Evolutionary conservation across 2,888 invertebrate species (phyloP), one percentile per base, ranked within the genome.

Genomic region (Eugnorisma glareosa): DNA sequence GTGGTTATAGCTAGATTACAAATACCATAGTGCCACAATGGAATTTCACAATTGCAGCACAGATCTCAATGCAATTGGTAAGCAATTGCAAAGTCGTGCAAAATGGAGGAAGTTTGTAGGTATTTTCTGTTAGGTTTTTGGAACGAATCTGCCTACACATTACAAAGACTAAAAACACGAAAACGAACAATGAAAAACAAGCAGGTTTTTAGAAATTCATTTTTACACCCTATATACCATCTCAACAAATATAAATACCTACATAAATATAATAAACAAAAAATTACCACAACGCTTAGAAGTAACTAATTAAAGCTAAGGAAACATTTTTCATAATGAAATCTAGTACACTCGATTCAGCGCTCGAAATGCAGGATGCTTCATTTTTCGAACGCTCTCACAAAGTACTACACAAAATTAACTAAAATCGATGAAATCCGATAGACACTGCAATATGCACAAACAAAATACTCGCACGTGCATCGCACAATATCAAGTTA

Each of bases 21-120:
- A 84, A 84, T 84, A 84, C 83, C 86, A 75, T 78, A 86, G 82
- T 73, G 86, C 79, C 74, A 82, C 86, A 78, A 82, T 84, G 75
- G 86, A 84, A 86, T 86, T 83, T 84, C 86, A 70, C 83, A 83
- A 78, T 86, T 69, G 72, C 69, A 78, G 79, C 57, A 72, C 43
- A 72, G 72, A 86, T 85, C 77, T 85, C 63, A 51, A 76, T 82
- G 83, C 83, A 75, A 85, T 85, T 77, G 71, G 72, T 77, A 74
- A 37, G 77, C 64, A 71, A 85, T 73, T 37, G 68, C 67, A 77
- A 78, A 78, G 57, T 37, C 61, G 82, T 63, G 83, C 66, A 69
- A 61, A 70, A 54, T 31, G 45, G 31, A 59, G 54, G 2, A 61
- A 31, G 45, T 45, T 6, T 54, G 24, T 70, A 54, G 31, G 8